A percentile compares a stretch with the other conserved stretches of the same genome.
Evolutionary conservation across 2,797 vertebrate genomes (phyloP).

Genomic region (Sarcoramphus papa): DNA sequence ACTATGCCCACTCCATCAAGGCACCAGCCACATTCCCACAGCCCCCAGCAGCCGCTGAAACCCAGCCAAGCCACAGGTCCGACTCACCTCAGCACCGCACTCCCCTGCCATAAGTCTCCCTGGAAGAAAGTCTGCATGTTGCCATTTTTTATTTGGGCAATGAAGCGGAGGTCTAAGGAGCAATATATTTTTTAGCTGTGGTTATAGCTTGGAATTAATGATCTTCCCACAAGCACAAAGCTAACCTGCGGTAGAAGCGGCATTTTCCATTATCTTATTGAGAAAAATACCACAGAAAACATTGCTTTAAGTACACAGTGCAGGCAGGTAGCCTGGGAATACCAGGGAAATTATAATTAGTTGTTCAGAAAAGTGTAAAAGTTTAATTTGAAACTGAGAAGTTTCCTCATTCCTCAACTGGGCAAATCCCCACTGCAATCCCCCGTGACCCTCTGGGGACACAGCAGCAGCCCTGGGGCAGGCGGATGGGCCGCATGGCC

Average conservation of each 20-base stretch:
- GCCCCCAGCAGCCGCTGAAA: not conserved
- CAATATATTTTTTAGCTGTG: conserved; percentile 7
- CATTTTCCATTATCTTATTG: not conserved
- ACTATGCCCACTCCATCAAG: not conserved
- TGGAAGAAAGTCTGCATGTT: not conserved
- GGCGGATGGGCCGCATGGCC: accelerated
- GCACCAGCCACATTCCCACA: not conserved
- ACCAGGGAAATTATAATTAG: not conserved
- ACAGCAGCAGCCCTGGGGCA: not conserved
- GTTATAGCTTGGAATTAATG: conserved; percentile 20
- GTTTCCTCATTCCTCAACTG: not conserved
- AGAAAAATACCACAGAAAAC: not conserved
- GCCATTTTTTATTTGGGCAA: not conserved
- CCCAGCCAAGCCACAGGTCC: not conserved
- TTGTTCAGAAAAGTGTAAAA: not conserved
- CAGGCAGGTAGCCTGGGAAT: not conserved
- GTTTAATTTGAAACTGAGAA: not conserved
- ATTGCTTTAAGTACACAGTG: not conserved
- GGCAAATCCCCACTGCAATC: not conserved
- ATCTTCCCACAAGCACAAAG: not conserved
- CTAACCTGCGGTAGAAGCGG: not conserved
- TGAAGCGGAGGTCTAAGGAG: not conserved
- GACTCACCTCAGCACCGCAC: not conserved
- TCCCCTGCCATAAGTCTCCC: not conserved
- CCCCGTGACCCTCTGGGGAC: accelerated